Conservation (phyloP, 2,888 invertebrate species). For the Bimastos eiseni region DNA sequence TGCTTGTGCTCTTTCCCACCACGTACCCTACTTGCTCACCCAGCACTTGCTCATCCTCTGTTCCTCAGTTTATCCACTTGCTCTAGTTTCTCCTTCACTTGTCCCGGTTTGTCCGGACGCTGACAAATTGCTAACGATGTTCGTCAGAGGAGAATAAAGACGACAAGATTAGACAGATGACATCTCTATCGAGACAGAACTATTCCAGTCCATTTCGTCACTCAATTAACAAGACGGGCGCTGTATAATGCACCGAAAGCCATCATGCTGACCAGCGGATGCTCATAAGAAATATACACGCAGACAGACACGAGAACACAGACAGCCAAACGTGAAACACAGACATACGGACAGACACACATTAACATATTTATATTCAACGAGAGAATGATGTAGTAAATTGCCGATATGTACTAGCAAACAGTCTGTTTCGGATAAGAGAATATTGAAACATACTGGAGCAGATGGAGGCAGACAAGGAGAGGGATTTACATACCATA, state of each 20-base stretch:
- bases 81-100: background rate
- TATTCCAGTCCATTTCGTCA: background rate
- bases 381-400: background rate
- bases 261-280: background rate
- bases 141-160: background rate
- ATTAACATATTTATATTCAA: background rate
- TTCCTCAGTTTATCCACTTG: background rate
- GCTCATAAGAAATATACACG: background rate
- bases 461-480: too few relatives aligned
- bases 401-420: too few relatives aligned
- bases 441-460: background rate
- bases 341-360: background rate
- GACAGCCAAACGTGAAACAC: background rate
- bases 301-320: background rate
- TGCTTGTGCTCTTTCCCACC: background rate
- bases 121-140: conserved; percentile 13
- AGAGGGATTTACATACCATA: too few relatives aligned
- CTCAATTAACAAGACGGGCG: conserved; percentile 3
- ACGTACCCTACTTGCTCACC: background rate
- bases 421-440: background rate
- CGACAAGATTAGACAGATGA: conserved; percentile 1
- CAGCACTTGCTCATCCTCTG: background rate
- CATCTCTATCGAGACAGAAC: background rate
- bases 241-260: background rate
- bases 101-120: background rate